Evolutionary conservation across 2,888 invertebrate genomes (phyloP).

Genomic region (Eurois occulta): DNA sequence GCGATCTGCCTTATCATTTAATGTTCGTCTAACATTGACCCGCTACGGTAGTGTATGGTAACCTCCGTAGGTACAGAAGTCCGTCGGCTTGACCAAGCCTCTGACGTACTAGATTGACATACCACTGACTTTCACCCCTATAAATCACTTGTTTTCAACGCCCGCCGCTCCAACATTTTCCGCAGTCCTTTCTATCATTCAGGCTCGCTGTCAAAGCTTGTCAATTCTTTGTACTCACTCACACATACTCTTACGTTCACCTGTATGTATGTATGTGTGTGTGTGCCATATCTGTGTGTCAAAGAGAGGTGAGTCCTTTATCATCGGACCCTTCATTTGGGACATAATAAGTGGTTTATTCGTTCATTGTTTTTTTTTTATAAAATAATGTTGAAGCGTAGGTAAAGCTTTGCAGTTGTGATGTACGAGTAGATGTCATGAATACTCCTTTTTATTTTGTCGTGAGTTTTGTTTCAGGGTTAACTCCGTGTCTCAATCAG

Average conservation of each 20-base stretch:
- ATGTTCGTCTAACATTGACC: background rate
- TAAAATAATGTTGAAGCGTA: constrained; percentile 1
- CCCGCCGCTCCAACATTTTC: background rate
- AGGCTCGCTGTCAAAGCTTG: constrained; percentile 32
- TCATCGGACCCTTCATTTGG: constrained; percentile 27
- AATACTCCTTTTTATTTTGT: background rate
- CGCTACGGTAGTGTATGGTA: background rate
- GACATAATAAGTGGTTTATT: constrained; percentile 2
- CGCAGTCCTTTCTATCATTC: background rate
- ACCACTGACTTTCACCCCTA: background rate
- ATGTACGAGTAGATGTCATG: background rate
- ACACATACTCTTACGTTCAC: background rate
- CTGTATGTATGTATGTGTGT: background rate
- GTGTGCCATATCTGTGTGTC: constrained; percentile 8
- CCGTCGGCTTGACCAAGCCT: background rate
- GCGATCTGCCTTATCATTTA: too few relatives aligned
- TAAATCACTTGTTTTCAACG: background rate
- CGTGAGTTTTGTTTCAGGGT: background rate
- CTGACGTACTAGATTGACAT: background rate
- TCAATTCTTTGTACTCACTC: constrained; percentile 8
- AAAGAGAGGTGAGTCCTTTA: constrained; percentile 32
- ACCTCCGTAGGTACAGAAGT: background rate
- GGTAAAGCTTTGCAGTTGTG: background rate
- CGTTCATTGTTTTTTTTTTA: constrained; percentile 27
- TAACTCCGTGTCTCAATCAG: background rate